These are phyloP conservation scores for Dasysyrphus albostriatus DNA, from an alignment of 2,888 invertebrate genomes.

Conservation along the genomic window DNA sequence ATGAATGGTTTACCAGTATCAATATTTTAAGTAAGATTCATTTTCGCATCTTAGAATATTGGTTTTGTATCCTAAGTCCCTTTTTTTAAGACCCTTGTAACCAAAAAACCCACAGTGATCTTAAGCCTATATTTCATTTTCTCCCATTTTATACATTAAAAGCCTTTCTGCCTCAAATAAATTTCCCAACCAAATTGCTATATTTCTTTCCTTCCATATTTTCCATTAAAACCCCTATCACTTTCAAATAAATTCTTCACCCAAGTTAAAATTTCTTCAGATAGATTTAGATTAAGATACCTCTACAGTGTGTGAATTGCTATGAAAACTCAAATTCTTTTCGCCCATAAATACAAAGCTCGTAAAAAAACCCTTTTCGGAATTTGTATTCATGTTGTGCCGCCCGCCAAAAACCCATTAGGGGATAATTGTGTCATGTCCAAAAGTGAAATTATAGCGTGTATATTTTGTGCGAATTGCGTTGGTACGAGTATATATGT, in stretches of 20 bases:
- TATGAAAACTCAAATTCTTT: conserved; percentile 10
- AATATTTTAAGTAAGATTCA: conserved; percentile 15
- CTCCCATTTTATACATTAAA: not conserved
- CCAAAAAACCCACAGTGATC: not conserved
- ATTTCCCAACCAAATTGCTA: conserved; percentile 1
- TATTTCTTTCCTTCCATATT: not conserved
- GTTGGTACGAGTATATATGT: not conserved
- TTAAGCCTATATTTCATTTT: conserved; percentile 3
- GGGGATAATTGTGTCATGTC: conserved; percentile 8
- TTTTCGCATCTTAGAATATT: not conserved
- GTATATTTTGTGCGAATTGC: conserved; percentile 40
- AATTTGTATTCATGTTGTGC: conserved; percentile 32
- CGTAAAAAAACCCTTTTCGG: conserved; percentile 44
- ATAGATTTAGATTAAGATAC: conserved; percentile 19
- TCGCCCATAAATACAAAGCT: conserved; percentile 7
- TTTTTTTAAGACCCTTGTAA: not conserved
- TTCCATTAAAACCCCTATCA: conserved; percentile 12
- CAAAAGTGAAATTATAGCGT: conserved; percentile 34
- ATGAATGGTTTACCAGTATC: conserved; percentile 3
- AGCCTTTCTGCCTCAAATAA: conserved; percentile 2
- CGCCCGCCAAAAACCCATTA: conserved; percentile 30
- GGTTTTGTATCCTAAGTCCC: not conserved
- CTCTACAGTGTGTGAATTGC: conserved; percentile 6
- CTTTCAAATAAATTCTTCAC: conserved; percentile 7
- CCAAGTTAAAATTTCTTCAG: not conserved